Evolutionary conservation across 2,888 invertebrate genomes (phyloP), one percentile per base, ranked within the genome.

Genomic region (Trichogramma evanescens): DNA sequence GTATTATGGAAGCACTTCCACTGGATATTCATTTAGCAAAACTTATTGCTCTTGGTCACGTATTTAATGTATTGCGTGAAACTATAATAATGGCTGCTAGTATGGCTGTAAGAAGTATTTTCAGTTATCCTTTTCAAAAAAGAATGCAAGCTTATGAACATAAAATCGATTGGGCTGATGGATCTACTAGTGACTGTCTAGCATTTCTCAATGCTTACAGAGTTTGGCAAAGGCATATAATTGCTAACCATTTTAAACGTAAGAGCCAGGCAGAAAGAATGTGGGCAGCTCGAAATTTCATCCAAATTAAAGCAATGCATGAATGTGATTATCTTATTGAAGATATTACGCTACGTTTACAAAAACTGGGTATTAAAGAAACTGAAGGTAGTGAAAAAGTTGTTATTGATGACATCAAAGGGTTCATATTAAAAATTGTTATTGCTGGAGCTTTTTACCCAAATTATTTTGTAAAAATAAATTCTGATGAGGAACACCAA

Each of bases 381-480:
- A 78, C 81, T 4, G 75, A 75, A 0, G 82, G 81, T 4, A 63
- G 68, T n/a, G 74, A 78, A n/a, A 76, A 75, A 53, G 75, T 79
- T 40, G 71, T 76, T 3, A 80, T 82, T 78, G 74, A 71, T 43
- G 38, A 80, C 13, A 73, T 77, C 0, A 84, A 88, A 67, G 79
- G 83, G 0, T 78, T 87, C 0, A 76, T 89, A n/a, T 74, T 89
- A 0, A 90, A 89, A 79, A 75, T 91, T 46, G 82, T 89, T n/a
- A 79, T 92, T 44, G 87, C 89, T 61, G 93, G 91, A 3, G 95
- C 95, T 2, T 95, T 95, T 78, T 97, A 95, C 79, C 97, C 97
- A 0, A 88, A 95, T 77, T 96, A 91, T 77, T 96, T 92, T 78
- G 77, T 87, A 26, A 82, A 85, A 43, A 71, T 79, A 6, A 72